Evolutionary conservation across 1,140 invertebrate genomes (phyloP), one percentile per base, ranked within the genome.

Genomic region (Macrobrachium rosenbergii): DNA sequence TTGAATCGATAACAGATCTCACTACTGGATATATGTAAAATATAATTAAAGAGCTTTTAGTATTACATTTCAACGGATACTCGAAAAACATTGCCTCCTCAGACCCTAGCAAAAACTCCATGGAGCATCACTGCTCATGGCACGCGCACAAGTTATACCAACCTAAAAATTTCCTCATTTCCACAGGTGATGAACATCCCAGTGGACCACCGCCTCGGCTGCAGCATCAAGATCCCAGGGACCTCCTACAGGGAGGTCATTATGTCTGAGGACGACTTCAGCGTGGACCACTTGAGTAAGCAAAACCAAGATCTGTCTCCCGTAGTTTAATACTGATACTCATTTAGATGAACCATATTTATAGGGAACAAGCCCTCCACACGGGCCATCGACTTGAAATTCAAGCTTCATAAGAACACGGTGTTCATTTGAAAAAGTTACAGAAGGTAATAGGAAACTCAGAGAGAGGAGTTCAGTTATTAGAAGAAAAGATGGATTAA

Each of bases 191-290:
- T 21, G 5, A 73, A 73, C 58, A 73, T 87, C 28, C 84, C 84
- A 5, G 75, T 37, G 58, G 67, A 63, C 37, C 77, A 81, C 58
- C 67, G 84, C 10, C 84, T 87, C 8, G 84, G 77, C 63, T 87
- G 84, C 63, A 81, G 52, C n/a, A 72, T 87, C 17, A 77, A 77
- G 43, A 81, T 87, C 52, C 84, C 84, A 3, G 19, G 45, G 23
- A 87, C 78, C 3, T 75, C 84, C 17, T 87, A 75, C 78, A 87
- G 75, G 52, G 64, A 81, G 69, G 58, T 87, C 10, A 59, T 87
- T 0, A 69, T 63, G 43, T 23, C 84, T 17, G 67, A 81, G 19
- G 84, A 87, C 28, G 84, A 87, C 84, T 81, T 87, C 43, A 23
- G 52, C 23, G 78, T 87, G 58, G 84, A 87, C 21, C 72, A 28